Evolutionary conservation across 2,888 invertebrate genomes (phyloP), one percentile per base, ranked within the genome.

Genomic region (Anticlea derivata): DNA sequence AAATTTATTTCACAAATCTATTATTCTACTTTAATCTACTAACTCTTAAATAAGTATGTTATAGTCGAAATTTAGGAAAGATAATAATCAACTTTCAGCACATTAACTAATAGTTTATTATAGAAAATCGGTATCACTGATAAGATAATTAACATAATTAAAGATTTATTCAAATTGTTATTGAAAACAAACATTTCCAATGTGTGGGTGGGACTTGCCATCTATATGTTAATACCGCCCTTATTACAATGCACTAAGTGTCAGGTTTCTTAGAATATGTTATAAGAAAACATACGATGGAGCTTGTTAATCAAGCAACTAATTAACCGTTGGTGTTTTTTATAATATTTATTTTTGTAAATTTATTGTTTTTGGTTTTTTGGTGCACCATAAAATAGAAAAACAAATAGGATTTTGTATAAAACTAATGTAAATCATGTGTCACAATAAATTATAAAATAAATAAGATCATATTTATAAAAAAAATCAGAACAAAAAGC

Each of bases 151-250:
- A 78, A 71, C 83, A 84, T 84, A 83, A 85, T 82, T 80, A 83
- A 75, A 68, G 73, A 79, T 82, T 81, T 83, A 84, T 83, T 82
- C 66, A 82, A 82, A 86, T 78, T 55, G 65, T 57, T 70, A 77
- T 77, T 48, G 74, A 77, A 79, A 78, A 74, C 61, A 66, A 64
- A 64, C 61, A 50, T 37, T 68, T 44, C 22, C 38, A 60, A 33
- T 68, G 75, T 71, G 83, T 83, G 77, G 83, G 81, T 68, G 78
- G 45, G 38, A 35, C 22, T 43, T 24, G 30, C 60, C 49, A 64
- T 70, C 65, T 59, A 60, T 68, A 69, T 66, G 65, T 53, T 58
- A 73, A 76, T 68, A 45, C 52, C 65, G 70, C 70, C 70, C 75
- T 73, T 73, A 72, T 58, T 53, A 27, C 52, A 33, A 33, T 41